Conservation (phyloP, 2,113 vertebrate species). For the Stomatorhinus ivindoensis region DNA sequence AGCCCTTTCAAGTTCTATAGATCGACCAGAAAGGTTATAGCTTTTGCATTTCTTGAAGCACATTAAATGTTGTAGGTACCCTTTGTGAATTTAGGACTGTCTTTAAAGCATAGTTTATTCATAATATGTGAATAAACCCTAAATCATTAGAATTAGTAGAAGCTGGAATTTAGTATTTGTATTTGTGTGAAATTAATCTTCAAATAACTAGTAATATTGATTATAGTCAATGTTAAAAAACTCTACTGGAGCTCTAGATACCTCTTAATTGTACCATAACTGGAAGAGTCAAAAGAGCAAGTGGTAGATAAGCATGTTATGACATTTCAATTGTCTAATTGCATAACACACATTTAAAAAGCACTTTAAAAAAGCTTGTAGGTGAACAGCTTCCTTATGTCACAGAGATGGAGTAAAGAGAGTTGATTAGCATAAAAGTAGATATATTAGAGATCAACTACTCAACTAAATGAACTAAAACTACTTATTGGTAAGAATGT, state of each 20-base stretch:
- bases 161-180: neutral
- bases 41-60: neutral
- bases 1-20: neutral
- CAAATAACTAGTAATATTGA: neutral
- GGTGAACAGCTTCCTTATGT: neutral
- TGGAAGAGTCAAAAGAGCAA: neutral
- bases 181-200: neutral
- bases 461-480: neutral
- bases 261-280: neutral
- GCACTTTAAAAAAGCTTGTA: neutral
- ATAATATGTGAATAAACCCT: neutral
- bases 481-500: neutral
- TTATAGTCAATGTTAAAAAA: neutral
- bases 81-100: neutral
- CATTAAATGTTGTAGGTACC: neutral
- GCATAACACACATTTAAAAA: neutral
- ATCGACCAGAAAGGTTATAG: neutral
- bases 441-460: neutral
- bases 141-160: neutral
- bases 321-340: neutral
- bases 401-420: neutral
- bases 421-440: neutral
- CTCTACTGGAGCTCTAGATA: neutral
- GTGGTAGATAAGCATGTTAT: neutral
- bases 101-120: neutral